Percentiles rank a stretch among this genome's conserved stretches.
phyloP scores from a whole-genome alignment of 1,140 invertebrate genomes.

The Bombus haemorrhoidalis region DNA sequence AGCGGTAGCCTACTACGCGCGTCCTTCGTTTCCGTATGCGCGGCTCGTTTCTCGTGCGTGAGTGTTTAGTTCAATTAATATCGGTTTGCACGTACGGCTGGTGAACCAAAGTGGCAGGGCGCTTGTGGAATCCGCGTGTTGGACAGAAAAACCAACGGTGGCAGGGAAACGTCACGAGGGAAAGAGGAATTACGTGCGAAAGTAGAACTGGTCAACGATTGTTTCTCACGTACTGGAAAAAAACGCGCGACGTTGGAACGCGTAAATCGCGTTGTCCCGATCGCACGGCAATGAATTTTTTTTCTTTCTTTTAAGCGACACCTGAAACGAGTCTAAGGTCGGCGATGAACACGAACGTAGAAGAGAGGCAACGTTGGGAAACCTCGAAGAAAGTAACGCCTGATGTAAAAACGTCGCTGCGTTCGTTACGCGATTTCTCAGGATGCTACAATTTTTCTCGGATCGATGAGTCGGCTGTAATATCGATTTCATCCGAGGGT shows the following conservation, averaged over 20 bases:
- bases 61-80: constrained; percentile 72
- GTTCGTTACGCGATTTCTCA: not conserved
- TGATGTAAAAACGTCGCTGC: not conserved
- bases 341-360: not conserved
- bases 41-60: constrained; percentile 1
- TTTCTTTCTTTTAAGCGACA: not conserved
- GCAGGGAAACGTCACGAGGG: not conserved
- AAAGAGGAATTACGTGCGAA: constrained; percentile 1
- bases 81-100: constrained; percentile 43
- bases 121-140: not conserved
- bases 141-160: not conserved
- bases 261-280: not conserved
- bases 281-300: not conserved
- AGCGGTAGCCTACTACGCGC: constrained; percentile 26
- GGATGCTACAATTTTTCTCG: not conserved
- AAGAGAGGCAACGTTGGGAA: not conserved
- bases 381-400: not conserved
- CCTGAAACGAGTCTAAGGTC: not conserved
- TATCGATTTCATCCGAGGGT: constrained; percentile 56
- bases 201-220: constrained; percentile 8
- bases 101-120: not conserved
- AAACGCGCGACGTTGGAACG: not conserved
- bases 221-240: not conserved
- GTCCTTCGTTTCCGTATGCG: constrained; percentile 5
- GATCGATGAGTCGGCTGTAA: constrained; percentile 42